Evolutionary conservation across 2,888 invertebrate species (phyloP).

Genomic region (Branchinecta sandiegonensis): DNA sequence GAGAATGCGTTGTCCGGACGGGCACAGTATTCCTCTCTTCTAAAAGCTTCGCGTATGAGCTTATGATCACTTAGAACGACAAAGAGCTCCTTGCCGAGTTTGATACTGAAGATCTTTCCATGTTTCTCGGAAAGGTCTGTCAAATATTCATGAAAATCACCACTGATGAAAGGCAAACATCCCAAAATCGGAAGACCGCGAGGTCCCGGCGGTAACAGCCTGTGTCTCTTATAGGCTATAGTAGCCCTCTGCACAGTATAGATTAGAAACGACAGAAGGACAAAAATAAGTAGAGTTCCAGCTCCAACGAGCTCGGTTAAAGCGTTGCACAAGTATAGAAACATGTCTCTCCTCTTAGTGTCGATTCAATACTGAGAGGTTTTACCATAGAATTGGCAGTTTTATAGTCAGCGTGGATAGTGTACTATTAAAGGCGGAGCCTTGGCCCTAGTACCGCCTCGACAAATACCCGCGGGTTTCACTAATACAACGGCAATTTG

Average conservation of each 20-base stretch:
- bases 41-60: constrained; percentile 68
- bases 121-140: constrained; percentile 59
- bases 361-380: background rate
- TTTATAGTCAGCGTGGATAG: background rate
- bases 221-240: background rate
- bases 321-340: background rate
- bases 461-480: too few species aligned
- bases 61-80: constrained; percentile 75
- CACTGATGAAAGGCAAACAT: constrained; percentile 63
- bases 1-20: constrained; percentile 72
- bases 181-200: constrained; percentile 74
- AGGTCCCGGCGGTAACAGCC: constrained; percentile 62
- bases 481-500: too few species aligned
- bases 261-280: background rate
- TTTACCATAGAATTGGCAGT: background rate
- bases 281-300: constrained; percentile 1
- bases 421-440: too few species aligned
- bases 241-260: background rate
- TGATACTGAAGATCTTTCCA: constrained; percentile 64
- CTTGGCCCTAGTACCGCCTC: too few species aligned
- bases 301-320: background rate
- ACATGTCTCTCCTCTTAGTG: background rate
- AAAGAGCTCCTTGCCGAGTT: constrained; percentile 63
- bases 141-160: constrained; percentile 57
- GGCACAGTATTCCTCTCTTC: constrained; percentile 71